A percentile compares a stretch with the other conserved stretches of the same genome.
phyloP scores from a whole-genome alignment of 2,113 vertebrate species.

The Brachyhypopomus occidentalis region DNA sequence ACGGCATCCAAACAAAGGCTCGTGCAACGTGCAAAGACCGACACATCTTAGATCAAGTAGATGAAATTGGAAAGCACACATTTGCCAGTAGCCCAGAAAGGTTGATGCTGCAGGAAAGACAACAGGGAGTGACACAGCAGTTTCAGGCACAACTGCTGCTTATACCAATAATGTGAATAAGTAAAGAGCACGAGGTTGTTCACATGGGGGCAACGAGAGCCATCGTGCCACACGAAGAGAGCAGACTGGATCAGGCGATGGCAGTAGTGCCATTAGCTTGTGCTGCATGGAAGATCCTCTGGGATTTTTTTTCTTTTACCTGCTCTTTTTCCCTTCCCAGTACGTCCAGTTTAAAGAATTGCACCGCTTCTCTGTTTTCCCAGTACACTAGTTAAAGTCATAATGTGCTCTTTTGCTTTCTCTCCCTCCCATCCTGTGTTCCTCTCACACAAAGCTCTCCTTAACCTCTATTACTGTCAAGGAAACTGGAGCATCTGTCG shows the following conservation, averaged over 20 bases:
- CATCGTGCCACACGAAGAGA: neutral
- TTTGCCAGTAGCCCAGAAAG: neutral
- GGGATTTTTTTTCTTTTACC: neutral
- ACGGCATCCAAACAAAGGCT: neutral
- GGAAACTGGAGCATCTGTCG: slow-evolving; percentile 76
- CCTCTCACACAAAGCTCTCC: slow-evolving; percentile 70
- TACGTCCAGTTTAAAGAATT: slow-evolving; percentile 30
- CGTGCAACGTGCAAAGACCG: neutral
- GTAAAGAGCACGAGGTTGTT: neutral
- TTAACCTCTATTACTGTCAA: slow-evolving; percentile 79
- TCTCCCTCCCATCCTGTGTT: slow-evolving; percentile 60
- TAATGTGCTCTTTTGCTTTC: slow-evolving; percentile 63
- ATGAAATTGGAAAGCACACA: neutral
- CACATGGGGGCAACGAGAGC: neutral
- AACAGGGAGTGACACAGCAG: neutral
- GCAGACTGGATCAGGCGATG: neutral
- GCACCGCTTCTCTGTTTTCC: slow-evolving; percentile 51
- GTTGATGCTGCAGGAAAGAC: neutral
- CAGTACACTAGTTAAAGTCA: slow-evolving; percentile 69
- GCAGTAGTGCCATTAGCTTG: neutral
- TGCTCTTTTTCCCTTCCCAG: slow-evolving; percentile 14
- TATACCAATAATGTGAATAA: neutral
- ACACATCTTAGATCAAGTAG: neutral
- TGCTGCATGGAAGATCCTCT: neutral
- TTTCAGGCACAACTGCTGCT: neutral